Evolutionary conservation across 2,797 vertebrate genomes (phyloP).

Genomic region (Squalus acanthias): DNA sequence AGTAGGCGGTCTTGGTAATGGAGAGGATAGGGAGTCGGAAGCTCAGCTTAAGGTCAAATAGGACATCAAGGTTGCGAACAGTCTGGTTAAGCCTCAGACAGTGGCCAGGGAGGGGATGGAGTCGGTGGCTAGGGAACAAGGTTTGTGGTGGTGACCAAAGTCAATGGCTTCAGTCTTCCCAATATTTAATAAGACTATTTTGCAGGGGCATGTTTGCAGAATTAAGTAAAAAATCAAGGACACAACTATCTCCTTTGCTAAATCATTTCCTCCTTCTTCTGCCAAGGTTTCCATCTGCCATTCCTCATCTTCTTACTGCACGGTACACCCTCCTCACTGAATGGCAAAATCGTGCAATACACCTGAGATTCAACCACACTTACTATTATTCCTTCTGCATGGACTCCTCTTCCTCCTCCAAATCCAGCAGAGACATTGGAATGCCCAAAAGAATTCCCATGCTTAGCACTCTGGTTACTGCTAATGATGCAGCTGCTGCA

Average conservation of each 20-base stretch:
- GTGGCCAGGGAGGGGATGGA: background rate
- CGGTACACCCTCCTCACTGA: background rate
- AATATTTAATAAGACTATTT: background rate
- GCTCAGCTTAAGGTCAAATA: background rate
- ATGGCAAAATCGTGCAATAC: background rate
- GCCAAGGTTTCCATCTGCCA: background rate
- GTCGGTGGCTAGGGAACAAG: background rate
- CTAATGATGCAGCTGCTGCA: background rate
- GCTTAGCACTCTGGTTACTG: background rate
- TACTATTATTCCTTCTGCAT: background rate
- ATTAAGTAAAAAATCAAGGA: background rate
- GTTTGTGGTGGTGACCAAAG: background rate
- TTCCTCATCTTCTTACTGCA: background rate
- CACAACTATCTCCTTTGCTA: background rate
- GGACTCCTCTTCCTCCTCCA: background rate
- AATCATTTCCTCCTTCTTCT: background rate
- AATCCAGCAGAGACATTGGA: background rate
- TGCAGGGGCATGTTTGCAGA: background rate
- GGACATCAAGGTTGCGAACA: background rate
- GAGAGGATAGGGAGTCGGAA: background rate
- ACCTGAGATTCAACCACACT: background rate
- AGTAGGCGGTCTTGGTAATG: background rate
- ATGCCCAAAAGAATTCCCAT: background rate
- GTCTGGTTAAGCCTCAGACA: too few relatives aligned
- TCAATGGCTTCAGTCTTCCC: background rate